Evolutionary conservation across 2,113 vertebrate species (phyloP), one percentile per base, ranked within the genome.

Genomic region (Pipra filicauda): DNA sequence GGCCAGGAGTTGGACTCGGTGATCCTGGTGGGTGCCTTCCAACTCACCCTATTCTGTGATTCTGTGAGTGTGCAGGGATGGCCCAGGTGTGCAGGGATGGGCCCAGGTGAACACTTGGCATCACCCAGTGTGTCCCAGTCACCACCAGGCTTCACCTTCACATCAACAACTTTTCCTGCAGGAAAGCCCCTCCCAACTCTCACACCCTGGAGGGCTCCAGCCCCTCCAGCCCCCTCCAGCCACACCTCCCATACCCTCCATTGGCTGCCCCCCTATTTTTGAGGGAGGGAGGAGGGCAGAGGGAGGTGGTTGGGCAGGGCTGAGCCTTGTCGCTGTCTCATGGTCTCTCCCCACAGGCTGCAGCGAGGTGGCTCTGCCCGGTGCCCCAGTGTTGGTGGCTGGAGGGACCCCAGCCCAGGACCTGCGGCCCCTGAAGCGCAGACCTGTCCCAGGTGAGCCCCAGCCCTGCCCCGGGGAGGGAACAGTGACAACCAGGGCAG

Each of bases 371-470:
- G 80, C 90, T n/a, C 55, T 96, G 85, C 75, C 82, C 8, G 1
- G 84, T 4, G 71, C 55, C 92, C 84, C 85, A 2, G 4, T 41
- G 72, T 41, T 41, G 0, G 37, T 39, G 26, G 17, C 3, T 3
- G 76, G 54, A 23, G 88, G 87, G 52, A 78, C 57, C 74, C 92
- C 93, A 28, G 73, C 19, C 28, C 96, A 92, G 61, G 95, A 97
- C 35, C 92, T 93, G 85, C 85, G 92, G 58, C 95, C 76, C 1
- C 94, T 94, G 62, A 97, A 97, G 77, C 95, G 95, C 70, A 91
- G 96, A 71, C 79, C 95, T 6, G 62, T 80, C 59, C 85, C 97
- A 95, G 97, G 97, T 97, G 91, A 96, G 43, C 31, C 76, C 41
- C 72, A 37, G 54, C 48, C 90, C 64, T 82, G 57, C n/a, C 66